Conservation (phyloP, 2,797 vertebrate genomes). For the Capromys pilorides region DNA sequence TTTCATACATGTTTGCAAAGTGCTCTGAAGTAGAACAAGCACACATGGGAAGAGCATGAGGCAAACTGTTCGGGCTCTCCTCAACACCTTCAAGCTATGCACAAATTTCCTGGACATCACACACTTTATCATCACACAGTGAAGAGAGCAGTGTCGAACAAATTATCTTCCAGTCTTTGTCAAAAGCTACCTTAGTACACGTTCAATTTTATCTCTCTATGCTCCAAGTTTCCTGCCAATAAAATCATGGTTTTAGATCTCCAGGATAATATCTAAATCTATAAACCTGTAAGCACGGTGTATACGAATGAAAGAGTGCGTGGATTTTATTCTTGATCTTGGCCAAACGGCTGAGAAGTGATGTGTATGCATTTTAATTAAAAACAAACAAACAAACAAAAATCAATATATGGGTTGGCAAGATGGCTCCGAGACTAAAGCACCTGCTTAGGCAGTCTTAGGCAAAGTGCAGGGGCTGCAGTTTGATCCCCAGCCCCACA, state of each 20-base stretch:
- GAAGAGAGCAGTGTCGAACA: neutral
- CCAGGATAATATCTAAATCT: neutral
- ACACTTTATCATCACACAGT: neutral
- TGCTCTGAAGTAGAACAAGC: conserved; percentile 10
- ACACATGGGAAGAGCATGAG: conserved; percentile 2
- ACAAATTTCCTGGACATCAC: neutral
- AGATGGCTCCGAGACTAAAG: no score
- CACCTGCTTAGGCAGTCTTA: no score
- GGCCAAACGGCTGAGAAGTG: no score
- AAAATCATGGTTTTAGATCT: neutral
- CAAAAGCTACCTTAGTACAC: neutral
- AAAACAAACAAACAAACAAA: no score
- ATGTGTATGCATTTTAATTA: neutral
- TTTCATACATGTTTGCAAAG: neutral
- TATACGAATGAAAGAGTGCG: neutral
- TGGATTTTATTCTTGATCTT: neutral
- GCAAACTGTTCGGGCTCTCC: neutral
- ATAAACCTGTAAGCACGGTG: neutral
- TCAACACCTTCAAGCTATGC: neutral
- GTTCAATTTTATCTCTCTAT: neutral
- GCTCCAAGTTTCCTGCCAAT: neutral
- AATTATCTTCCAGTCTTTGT: neutral
- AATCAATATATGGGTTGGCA: no score
- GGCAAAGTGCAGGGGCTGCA: no score
- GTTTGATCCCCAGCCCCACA: no score